A percentile compares a stretch with the other conserved stretches of the same genome.
These are phyloP conservation scores for Dasypolia templi DNA, from an alignment of 2,888 invertebrate genomes.

Conservation along the genomic window DNA sequence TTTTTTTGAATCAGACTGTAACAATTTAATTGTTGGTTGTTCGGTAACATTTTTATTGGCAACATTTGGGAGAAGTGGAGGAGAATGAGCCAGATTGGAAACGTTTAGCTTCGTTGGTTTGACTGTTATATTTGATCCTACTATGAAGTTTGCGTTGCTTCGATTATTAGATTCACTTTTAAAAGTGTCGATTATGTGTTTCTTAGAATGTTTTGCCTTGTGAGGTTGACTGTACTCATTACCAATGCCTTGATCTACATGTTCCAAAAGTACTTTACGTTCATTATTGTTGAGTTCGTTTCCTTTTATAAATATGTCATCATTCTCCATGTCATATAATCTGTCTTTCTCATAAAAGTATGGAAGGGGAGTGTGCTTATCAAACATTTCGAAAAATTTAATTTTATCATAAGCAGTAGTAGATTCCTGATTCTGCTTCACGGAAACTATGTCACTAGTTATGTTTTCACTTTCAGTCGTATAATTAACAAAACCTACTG, in stretches of 20 bases:
- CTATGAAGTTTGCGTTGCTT: constrained; percentile 5
- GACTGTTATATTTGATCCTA: not conserved
- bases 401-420: constrained; percentile 78
- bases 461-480: constrained; percentile 11
- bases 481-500: constrained; percentile 21
- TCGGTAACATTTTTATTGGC: constrained; percentile 27
- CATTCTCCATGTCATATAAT: constrained; percentile 47
- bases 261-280: constrained; percentile 68
- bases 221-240: constrained; percentile 63
- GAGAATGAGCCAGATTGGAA: not conserved
- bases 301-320: constrained; percentile 47
- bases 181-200: constrained; percentile 68
- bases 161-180: constrained; percentile 14
- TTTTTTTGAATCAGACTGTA: constrained; percentile 4
- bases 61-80: constrained; percentile 8
- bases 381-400: constrained; percentile 85
- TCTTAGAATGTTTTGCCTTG: constrained; percentile 72
- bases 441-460: not conserved
- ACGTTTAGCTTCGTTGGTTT: constrained; percentile 17
- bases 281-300: constrained; percentile 52
- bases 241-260: constrained; percentile 67
- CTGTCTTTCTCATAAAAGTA: constrained; percentile 41
- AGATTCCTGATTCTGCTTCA: constrained; percentile 14
- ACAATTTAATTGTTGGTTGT: constrained; percentile 12
- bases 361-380: constrained; percentile 73